Evolutionary conservation across 2,797 vertebrate genomes (phyloP), one percentile per base, ranked within the genome.

Genomic region (Smutsia temminckii): DNA sequence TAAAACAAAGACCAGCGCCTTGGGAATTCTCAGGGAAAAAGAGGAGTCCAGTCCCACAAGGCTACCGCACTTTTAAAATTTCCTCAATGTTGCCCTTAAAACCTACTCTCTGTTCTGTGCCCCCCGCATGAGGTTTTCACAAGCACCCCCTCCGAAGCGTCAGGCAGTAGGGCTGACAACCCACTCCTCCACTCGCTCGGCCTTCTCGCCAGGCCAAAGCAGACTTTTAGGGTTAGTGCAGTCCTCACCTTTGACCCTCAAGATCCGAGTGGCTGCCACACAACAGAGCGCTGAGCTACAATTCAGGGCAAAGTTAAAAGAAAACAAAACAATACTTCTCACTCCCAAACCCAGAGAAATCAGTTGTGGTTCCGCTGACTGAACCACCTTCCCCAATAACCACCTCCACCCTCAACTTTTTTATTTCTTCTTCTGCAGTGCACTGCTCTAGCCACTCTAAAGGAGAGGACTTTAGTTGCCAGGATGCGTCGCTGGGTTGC

Each of bases 1-100:
- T 98, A 97, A 98, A 98, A 99, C 98, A 99, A 99, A 99, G 98
- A 96, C 98, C 97, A 98, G 98, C 63, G 98, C 98, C 98, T 99
- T 98, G 98, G 98, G 98, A 98, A 98, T 98, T 98, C 98, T 98
- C 96, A 97, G 94, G 92, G 75, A 29, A 96, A 96, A 91, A 93
- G 94, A 94, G 63, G 61, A 96, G 97, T 98, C 96, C 97, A 97
- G 96, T 95, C 97, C 97, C 98, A 97, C 94, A 97, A 98, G 96
- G 97, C 95, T 94, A 94, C 92, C 93, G 96, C 96, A 98, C 95
- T 97, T 97, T 68, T 4, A 79, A 95, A 93, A 97, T 97, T 97
- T 97, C 97, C 96, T 98, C 97, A 96, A 97, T 98, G 97, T 98
- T 97, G 93, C 97, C 97, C 96, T 96, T 97, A 97, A 94, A 94